Percentiles rank a stretch among this genome's conserved stretches.
These are phyloP conservation scores for Cossypha heuglini DNA, from an alignment of 2,797 vertebrate species.

Conservation along the genomic window DNA sequence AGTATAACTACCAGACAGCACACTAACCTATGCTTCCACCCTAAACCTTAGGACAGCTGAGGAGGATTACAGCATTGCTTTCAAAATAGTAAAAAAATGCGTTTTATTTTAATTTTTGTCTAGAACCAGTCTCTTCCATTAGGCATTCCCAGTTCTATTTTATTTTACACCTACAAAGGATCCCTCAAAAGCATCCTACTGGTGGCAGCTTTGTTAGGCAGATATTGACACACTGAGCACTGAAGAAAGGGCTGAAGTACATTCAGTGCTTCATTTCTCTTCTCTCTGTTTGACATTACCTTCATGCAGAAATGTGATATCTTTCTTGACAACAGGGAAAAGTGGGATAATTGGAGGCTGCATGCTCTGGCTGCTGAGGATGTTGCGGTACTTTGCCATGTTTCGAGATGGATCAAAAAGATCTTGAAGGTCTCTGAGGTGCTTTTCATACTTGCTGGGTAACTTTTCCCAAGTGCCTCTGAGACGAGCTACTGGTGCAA, in stretches of 20 bases:
- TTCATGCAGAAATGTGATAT: constrained; percentile 97
- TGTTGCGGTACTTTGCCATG: constrained; percentile 97
- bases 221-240: not conserved
- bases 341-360: constrained; percentile 97
- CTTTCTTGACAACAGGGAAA: constrained; percentile 97
- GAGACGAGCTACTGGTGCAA: constrained; percentile 90
- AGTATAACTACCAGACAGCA: not conserved
- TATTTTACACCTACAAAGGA: not conserved
- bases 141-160: not conserved
- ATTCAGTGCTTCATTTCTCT: not conserved
- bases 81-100: not conserved
- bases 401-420: constrained; percentile 96
- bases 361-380: constrained; percentile 95
- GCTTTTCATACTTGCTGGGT: constrained; percentile 95
- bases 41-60: not conserved
- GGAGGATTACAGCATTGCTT: not conserved
- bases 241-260: not conserved
- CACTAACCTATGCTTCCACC: not conserved
- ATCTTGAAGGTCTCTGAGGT: constrained; percentile 93
- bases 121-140: not conserved
- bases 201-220: not conserved
- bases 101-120: not conserved
- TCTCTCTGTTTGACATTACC: constrained; percentile 73
- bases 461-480: constrained; percentile 94
- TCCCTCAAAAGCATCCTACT: not conserved